These are phyloP conservation scores for Myotis findleyi DNA, from an alignment of 2,797 vertebrate species.

Conservation along the genomic window DNA sequence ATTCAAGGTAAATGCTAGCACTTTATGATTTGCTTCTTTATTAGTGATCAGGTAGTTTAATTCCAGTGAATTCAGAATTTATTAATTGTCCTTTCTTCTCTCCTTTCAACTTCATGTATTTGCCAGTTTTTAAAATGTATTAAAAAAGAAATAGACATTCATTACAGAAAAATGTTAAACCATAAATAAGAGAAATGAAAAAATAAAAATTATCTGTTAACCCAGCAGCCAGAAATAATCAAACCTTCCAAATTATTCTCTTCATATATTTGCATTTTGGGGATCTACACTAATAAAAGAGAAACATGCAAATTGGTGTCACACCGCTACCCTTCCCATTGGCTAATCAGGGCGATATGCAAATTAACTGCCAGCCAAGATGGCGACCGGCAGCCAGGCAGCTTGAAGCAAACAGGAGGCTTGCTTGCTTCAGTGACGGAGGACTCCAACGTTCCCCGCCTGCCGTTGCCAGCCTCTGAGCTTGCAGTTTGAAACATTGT, in stretches of 20 bases:
- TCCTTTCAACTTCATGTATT: constrained; percentile 30
- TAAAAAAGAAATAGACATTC: constrained; percentile 7
- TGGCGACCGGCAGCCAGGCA: too few species aligned
- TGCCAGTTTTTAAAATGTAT: background rate
- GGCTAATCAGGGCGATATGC: too few species aligned
- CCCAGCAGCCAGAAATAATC: constrained; percentile 24
- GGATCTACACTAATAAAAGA: too few species aligned
- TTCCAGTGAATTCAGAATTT: constrained; percentile 13
- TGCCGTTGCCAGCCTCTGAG: too few species aligned
- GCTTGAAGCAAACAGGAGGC: too few species aligned
- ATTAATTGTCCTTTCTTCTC: background rate
- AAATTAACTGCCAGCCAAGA: too few species aligned
- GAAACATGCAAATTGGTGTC: too few species aligned
- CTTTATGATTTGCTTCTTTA: constrained; percentile 26
- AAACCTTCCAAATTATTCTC: background rate
- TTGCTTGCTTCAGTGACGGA: too few species aligned
- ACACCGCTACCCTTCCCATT: too few species aligned
- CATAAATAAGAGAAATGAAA: background rate
- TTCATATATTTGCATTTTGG: background rate
- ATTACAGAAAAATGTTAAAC: constrained; percentile 25
- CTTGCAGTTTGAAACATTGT: too few species aligned
- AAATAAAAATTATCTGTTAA: background rate
- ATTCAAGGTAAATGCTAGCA: constrained; percentile 30
- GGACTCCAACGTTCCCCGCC: too few species aligned
- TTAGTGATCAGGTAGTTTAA: constrained; percentile 1